Conservation (phyloP, 2,888 invertebrate species). For the Meandrusa payeni region DNA sequence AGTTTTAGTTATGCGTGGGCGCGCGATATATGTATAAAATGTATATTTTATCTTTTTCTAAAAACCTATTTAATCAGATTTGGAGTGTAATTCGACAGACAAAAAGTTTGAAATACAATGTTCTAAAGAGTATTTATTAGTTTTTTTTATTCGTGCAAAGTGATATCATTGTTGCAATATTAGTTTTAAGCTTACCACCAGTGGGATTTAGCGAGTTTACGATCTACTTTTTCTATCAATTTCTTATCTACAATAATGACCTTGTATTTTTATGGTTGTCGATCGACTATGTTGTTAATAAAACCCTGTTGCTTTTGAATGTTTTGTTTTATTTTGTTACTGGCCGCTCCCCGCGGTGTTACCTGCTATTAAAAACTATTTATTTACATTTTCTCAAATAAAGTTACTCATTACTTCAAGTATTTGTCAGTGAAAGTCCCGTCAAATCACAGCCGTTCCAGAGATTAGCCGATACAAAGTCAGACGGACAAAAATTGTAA, state of each 20-base stretch:
- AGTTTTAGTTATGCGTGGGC: slow-evolving; percentile 44
- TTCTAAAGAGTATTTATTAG: slow-evolving; percentile 34
- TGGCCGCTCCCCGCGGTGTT: too few species aligned
- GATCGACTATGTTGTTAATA: slow-evolving; percentile 67
- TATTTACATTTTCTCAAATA: too few species aligned
- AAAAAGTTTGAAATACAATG: slow-evolving; percentile 23
- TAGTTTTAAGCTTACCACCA: slow-evolving; percentile 61
- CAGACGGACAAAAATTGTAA: too few species aligned
- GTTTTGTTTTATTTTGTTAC: slow-evolving; percentile 40
- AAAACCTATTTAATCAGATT: slow-evolving; percentile 22
- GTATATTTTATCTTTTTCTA: slow-evolving; percentile 45
- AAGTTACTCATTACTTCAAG: too few species aligned
- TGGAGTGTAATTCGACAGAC: slow-evolving; percentile 16
- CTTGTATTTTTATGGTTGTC: slow-evolving; percentile 35
- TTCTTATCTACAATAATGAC: slow-evolving; percentile 28
- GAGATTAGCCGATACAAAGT: too few species aligned
- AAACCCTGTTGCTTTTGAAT: slow-evolving; percentile 70
- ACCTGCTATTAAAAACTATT: too few species aligned
- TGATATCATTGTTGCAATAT: slow-evolving; percentile 78
- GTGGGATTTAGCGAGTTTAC: slow-evolving; percentile 49
- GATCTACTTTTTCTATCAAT: slow-evolving; percentile 39
- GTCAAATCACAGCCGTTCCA: too few species aligned
- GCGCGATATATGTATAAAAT: slow-evolving; percentile 65
- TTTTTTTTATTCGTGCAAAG: slow-evolving; percentile 50
- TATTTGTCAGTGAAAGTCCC: too few species aligned